Evolutionary conservation across 2,113 vertebrate genomes (phyloP).

Genomic region (Micronycteris hirsuta): DNA sequence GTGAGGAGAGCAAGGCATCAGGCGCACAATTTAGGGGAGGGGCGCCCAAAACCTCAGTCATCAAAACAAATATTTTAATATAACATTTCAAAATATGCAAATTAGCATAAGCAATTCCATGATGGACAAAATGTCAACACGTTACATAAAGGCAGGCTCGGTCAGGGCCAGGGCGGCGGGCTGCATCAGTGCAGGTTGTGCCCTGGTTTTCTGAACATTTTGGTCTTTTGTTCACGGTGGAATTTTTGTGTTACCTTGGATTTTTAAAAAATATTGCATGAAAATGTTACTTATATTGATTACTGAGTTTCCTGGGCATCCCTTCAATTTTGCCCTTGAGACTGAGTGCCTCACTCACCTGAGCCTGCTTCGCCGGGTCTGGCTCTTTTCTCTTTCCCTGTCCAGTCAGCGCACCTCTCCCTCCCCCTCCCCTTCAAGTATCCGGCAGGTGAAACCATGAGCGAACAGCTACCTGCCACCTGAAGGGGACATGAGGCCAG

Average conservation of each 20-base stretch:
- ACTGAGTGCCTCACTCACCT: background rate
- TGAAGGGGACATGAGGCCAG: background rate
- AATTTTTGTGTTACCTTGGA: background rate
- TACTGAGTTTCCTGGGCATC: background rate
- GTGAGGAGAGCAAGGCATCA: accelerated
- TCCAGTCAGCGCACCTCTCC: background rate
- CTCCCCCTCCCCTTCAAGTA: too few relatives aligned
- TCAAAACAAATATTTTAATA: background rate
- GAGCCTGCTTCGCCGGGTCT: background rate
- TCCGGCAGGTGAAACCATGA: background rate
- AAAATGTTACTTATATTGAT: background rate
- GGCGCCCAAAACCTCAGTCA: background rate
- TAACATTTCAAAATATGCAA: background rate
- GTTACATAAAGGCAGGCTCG: background rate
- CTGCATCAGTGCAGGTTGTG: accelerated
- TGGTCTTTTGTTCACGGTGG: background rate
- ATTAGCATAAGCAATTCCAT: background rate
- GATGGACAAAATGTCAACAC: background rate
- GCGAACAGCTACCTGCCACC: background rate
- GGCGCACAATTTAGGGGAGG: background rate
- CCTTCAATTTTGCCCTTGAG: background rate
- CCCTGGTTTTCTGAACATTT: accelerated
- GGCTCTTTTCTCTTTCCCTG: background rate
- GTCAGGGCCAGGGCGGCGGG: accelerated
- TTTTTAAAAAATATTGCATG: background rate